These are phyloP conservation scores for Drosophila murphyi DNA, from an alignment of 1,140 invertebrate genomes.

Conservation along the genomic window DNA sequence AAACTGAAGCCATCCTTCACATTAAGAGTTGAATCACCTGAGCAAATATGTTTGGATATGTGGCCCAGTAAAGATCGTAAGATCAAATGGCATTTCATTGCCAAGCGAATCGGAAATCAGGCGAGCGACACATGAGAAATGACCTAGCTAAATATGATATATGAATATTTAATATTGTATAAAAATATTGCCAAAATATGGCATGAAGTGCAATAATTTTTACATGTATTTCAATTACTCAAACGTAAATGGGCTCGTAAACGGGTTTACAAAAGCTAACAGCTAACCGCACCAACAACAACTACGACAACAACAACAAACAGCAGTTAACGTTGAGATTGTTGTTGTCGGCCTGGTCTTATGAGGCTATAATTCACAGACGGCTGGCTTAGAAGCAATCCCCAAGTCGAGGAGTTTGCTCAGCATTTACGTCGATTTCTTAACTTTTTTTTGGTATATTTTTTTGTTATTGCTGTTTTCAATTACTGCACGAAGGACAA, in stretches of 20 bases:
- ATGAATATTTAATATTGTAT: constrained; percentile 26
- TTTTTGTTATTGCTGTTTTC: constrained; percentile 45
- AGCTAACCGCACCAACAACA: background rate
- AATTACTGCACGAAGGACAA: constrained; percentile 72
- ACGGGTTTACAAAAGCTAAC: constrained; percentile 62
- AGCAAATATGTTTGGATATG: constrained; percentile 40
- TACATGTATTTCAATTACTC: constrained; percentile 75
- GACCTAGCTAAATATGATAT: constrained; percentile 60
- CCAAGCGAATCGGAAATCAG: constrained; percentile 73
- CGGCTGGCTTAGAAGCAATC: constrained; percentile 68
- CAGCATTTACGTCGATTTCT: constrained; percentile 46
- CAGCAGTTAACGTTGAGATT: constrained; percentile 4
- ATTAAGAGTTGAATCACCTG: constrained; percentile 74
- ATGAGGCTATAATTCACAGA: constrained; percentile 73
- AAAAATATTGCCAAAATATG: constrained; percentile 68
- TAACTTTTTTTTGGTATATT: constrained; percentile 19
- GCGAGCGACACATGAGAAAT: constrained; percentile 51
- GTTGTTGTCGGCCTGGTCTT: constrained; percentile 12
- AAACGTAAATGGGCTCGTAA: constrained; percentile 32
- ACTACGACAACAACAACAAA: background rate
- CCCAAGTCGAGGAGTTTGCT: constrained; percentile 47
- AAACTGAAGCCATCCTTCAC: constrained; percentile 58
- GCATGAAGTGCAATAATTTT: constrained; percentile 67
- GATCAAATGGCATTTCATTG: constrained; percentile 76
- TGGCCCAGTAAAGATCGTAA: constrained; percentile 58